Base-by-base conservation (phyloP, 2,888 invertebrate genomes). In the Ochlodes sylvanus region DNA sequence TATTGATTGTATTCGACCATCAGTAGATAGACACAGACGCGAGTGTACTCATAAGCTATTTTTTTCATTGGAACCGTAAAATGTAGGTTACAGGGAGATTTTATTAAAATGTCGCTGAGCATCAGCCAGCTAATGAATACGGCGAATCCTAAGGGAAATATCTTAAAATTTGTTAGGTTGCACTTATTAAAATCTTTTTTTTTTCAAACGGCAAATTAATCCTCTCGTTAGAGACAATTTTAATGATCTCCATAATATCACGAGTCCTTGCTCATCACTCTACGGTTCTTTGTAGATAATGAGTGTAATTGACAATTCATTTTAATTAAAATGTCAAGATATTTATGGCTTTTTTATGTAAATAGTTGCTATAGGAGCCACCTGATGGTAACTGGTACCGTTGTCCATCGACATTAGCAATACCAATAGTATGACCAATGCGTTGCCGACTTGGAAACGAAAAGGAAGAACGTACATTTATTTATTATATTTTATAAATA, bases 231-330 rank as follows among this genome's bases (percentile, higher is more conserved):
- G 27, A 2, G 54, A 32, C 10, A 19, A 50, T 19, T 50, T 50
- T 54, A 32, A 54, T 54, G 54, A 54, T 54, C 54, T 54, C n/a
- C 19, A 14, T 54, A 54, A 54, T 32, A 32, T 19, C 50, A 50
- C 19, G 19, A 44, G 50, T 50, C 19, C 50, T 50, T 50, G 12
- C 50, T 50, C 19, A 50, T 50, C 50, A 50, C 9, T 50, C 50
- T 12, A 4, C 15, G 10, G 9, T 19, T 19, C 50, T 19, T 50
- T 50, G 50, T 47, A 47, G 47, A 50, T 50, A 19, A 50, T 50
- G 17, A 50, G 19, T 19, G 19, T 19, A 6, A 19, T 50, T 19
- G 50, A 50, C 50, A 50, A 50, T 50, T 50, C 19, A 50, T 50
- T 50, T n/a, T 50, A 38, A 38, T 38, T 38, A 38, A 38, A 10